Evolutionary conservation across 2,888 invertebrate genomes (phyloP).

Genomic region (Shargacucullia verbasci): DNA sequence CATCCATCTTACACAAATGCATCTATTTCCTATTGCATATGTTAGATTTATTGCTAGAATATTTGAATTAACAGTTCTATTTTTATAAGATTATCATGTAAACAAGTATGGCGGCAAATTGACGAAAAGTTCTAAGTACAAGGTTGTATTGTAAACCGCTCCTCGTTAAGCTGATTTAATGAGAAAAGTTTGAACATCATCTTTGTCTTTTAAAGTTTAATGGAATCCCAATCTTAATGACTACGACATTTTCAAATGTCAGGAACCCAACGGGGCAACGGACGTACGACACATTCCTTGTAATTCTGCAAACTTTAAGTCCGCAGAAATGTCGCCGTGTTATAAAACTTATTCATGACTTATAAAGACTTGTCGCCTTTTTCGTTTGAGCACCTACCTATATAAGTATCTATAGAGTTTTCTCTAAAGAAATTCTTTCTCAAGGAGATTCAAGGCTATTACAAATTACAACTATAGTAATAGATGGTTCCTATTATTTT

Average conservation of each 20-base stretch:
- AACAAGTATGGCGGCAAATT: slow-evolving; percentile 20
- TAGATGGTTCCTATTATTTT: slow-evolving; percentile 6
- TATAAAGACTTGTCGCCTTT: slow-evolving; percentile 1
- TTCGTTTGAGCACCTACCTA: slow-evolving; percentile 5
- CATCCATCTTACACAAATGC: slow-evolving; percentile 36
- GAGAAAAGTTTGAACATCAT: slow-evolving; percentile 1
- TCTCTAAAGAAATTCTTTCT: slow-evolving; percentile 1
- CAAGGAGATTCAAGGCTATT: neutral
- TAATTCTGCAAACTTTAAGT: slow-evolving; percentile 24
- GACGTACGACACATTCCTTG: slow-evolving; percentile 18
- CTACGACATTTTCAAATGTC: slow-evolving; percentile 39
- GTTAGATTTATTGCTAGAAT: neutral
- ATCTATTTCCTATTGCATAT: slow-evolving; percentile 21
- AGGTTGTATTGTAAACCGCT: slow-evolving; percentile 8
- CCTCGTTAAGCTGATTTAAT: slow-evolving; percentile 1
- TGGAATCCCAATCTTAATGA: slow-evolving; percentile 15
- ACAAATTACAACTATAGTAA: no score
- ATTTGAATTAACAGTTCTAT: slow-evolving; percentile 15
- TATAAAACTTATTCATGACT: neutral
- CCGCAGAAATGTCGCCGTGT: neutral
- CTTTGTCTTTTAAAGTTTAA: slow-evolving; percentile 7
- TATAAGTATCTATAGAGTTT: neutral
- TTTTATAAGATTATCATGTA: slow-evolving; percentile 8
- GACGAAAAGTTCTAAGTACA: slow-evolving; percentile 3
- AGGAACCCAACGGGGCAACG: slow-evolving; percentile 13